Evolutionary conservation across 2,113 vertebrate genomes (phyloP), one percentile per base, ranked within the genome.

Genomic region (Recurvirostra avosetta): DNA sequence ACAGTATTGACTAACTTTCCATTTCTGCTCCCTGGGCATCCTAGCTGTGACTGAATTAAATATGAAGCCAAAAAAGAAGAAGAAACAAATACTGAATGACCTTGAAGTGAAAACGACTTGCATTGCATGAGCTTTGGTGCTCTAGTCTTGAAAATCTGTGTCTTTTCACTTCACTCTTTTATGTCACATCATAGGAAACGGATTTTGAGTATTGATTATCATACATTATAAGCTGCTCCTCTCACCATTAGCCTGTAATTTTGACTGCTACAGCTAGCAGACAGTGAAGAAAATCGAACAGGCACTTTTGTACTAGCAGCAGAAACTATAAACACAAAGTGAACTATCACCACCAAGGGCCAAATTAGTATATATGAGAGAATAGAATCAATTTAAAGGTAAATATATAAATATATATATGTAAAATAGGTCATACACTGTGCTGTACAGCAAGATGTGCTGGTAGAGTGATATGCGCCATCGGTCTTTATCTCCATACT

Each of bases 31-130:
- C 66, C 84, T 94, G 56, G 63, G 77, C 79, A 94, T 92, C 38
- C 38, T 92, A 94, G 40, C 58, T 77, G 21, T 59, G 72, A 92
- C 82, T 97, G 84, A 97, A 97, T 97, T 97, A 97, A 97, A 96
- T 94, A 97, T 84, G 86, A 96, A 97, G 76, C 45, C 71, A 88
- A 90, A 91, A 90, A 56, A 82, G 11, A 85, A 65, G 76, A 66
- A 88, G 58, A 92, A 87, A 94, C 53, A 94, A 81, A 62, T 81
- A n/a, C 45, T 30, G 86, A 97, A 97, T 94, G 96, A 98, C 98
- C 98, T 98, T 98, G 97, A 98, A 97, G 96, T 94, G 94, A 96
- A 98, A 97, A 98, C 49, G 87, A 97, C 95, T 95, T 96, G 92
- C 85, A 96, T 95, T 96, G 96, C 96, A 96, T 95, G 97, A 97